Percentiles rank a stretch among this genome's conserved stretches.
These are phyloP conservation scores for Lutraria lutraria DNA, from an alignment of 2,888 invertebrate genomes.

Conservation along the genomic window DNA sequence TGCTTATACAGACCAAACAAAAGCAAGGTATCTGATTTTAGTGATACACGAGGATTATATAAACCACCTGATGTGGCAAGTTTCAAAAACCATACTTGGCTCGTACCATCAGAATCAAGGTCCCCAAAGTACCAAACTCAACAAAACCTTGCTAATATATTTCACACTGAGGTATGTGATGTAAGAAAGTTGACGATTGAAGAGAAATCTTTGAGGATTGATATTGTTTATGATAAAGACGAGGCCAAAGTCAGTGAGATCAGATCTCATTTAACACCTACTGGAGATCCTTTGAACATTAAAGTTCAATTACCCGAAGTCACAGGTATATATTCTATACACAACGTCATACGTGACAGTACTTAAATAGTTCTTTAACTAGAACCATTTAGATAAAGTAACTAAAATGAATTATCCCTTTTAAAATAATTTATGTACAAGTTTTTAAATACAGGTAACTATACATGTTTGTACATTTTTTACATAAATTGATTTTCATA, in stretches of 20 bases:
- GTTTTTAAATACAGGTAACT: too few relatives aligned
- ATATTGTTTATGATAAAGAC: neutral
- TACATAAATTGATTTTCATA: too few relatives aligned
- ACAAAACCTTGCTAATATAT: neutral
- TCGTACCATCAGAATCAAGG: neutral
- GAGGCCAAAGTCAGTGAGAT: neutral
- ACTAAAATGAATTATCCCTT: neutral
- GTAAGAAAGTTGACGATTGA: neutral
- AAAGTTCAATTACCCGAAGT: neutral
- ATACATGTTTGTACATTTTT: too few relatives aligned
- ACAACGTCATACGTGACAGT: neutral
- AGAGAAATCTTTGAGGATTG: conserved; percentile 9
- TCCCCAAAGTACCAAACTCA: neutral
- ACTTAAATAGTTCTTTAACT: neutral
- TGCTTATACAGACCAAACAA: neutral
- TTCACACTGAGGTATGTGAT: neutral
- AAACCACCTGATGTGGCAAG: neutral
- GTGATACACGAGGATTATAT: neutral
- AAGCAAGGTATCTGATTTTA: neutral
- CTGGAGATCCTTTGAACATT: neutral
- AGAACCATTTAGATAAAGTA: neutral
- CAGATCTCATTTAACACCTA: neutral
- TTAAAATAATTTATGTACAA: too few relatives aligned
- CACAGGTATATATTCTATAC: neutral
- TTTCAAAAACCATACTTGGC: conserved; percentile 1